Evolutionary conservation across 2,797 vertebrate species (phyloP).

Genomic region (Coluber constrictor): DNA sequence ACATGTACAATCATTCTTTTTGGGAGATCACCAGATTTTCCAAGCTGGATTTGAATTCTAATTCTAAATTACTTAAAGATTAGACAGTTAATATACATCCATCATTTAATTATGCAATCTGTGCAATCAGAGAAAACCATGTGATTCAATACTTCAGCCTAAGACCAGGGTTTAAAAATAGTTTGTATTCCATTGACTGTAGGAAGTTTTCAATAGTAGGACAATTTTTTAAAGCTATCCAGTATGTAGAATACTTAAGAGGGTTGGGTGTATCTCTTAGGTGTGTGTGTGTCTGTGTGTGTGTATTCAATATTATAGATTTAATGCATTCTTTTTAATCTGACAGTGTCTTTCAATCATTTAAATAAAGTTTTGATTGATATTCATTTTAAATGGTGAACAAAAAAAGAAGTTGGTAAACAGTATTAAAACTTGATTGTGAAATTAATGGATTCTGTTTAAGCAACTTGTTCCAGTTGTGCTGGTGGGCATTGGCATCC

Average conservation of each 20-base stretch:
- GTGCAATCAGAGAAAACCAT: neutral
- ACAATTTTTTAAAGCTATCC: conserved; percentile 31
- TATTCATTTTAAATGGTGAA: conserved; percentile 19
- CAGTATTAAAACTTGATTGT: fast-evolving
- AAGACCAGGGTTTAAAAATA: conserved; percentile 7
- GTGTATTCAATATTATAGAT: conserved; percentile 51
- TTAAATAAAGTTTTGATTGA: conserved; percentile 66
- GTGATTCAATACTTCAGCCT: conserved; percentile 4
- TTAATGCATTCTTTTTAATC: conserved; percentile 65
- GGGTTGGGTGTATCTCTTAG: neutral
- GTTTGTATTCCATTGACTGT: conserved; percentile 33
- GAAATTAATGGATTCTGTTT: neutral
- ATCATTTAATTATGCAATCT: neutral
- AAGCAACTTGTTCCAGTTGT: neutral
- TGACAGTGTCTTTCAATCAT: conserved; percentile 54
- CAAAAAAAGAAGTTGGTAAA: neutral
- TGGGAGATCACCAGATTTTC: neutral
- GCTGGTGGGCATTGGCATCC: neutral
- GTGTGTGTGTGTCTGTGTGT: conserved; percentile 31
- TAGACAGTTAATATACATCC: neutral
- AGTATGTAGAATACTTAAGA: conserved; percentile 51
- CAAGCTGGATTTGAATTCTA: conserved; percentile 11
- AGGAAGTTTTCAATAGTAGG: conserved; percentile 41
- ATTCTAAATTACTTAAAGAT: neutral
- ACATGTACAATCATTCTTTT: neutral